Evolutionary conservation across 2,797 vertebrate genomes (phyloP).

Genomic region (Bovichtus diacanthus): DNA sequence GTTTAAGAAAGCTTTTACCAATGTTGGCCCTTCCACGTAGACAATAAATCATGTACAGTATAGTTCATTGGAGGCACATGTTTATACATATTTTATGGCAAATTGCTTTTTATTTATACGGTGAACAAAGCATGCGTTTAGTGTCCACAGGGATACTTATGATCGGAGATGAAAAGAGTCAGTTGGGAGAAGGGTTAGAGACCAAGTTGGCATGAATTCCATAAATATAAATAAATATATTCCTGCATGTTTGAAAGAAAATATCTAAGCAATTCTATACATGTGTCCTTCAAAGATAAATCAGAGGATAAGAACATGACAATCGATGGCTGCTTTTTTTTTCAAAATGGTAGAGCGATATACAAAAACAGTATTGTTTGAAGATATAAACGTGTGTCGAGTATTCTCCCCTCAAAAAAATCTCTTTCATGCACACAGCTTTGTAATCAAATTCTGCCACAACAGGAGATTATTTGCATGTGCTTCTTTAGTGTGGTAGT

Average conservation of each 20-base stretch:
- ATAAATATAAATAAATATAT: not conserved
- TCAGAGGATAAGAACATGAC: no score
- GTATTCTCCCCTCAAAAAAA: not conserved
- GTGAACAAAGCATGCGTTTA: constrained; percentile 27
- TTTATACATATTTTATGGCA: constrained; percentile 44
- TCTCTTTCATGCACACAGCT: not conserved
- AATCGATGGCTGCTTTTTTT: not conserved
- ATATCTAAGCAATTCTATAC: not conserved
- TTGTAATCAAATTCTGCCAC: not conserved
- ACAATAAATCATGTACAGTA: constrained; percentile 6
- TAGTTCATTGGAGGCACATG: constrained; percentile 14
- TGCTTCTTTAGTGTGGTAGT: not conserved
- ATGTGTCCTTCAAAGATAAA: constrained; percentile 2
- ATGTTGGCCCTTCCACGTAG: not conserved
- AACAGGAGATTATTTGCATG: not conserved
- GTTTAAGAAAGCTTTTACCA: not conserved
- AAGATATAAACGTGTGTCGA: not conserved
- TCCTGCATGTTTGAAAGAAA: not conserved
- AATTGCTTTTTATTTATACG: constrained; percentile 8
- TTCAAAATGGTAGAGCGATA: not conserved
- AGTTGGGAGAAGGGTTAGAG: not conserved
- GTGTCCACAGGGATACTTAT: constrained; percentile 8
- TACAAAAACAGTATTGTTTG: no score
- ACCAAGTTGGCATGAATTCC: not conserved
- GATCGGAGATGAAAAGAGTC: constrained; percentile 3